Percentiles rank a stretch among this genome's conserved stretches.
Conservation (phyloP, 2,888 invertebrate species). For the Macrosiphum euphorbiae region DNA sequence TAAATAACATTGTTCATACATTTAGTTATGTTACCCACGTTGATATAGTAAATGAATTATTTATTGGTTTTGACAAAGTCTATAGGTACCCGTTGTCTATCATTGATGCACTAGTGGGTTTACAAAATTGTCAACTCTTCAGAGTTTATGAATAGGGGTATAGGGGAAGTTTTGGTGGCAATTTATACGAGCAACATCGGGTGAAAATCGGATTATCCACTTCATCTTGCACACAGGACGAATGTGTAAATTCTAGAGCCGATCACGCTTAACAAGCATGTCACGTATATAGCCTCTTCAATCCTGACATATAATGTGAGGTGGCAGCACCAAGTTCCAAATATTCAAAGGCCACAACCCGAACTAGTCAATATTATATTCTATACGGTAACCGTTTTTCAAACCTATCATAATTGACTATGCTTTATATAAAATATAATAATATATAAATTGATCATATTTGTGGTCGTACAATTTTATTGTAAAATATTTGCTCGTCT, state of each 20-base stretch:
- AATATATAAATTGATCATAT: neutral
- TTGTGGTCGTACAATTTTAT: neutral
- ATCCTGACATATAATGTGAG: constrained; percentile 57
- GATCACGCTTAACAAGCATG: constrained; percentile 60
- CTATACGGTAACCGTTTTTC: constrained; percentile 16
- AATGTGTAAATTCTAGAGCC: constrained; percentile 55
- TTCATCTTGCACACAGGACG: constrained; percentile 51
- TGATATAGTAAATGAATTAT: neutral
- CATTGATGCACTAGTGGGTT: neutral
- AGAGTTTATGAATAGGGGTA: neutral
- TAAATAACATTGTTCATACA: neutral
- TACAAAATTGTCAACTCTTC: constrained; percentile 40
- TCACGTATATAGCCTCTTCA: constrained; percentile 60
- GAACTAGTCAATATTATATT: constrained; percentile 46
- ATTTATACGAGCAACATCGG: constrained; percentile 45
- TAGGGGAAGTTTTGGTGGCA: constrained; percentile 18
- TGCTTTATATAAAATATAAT: neutral
- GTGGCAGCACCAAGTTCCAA: constrained; percentile 46
- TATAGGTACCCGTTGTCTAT: neutral
- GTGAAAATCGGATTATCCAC: constrained; percentile 60
- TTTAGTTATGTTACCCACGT: neutral
- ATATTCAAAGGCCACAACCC: constrained; percentile 49
- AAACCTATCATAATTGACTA: constrained; percentile 12
- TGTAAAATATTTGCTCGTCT: neutral
- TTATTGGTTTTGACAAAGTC: neutral